phyloP scores from a whole-genome alignment of 2,888 invertebrate species.

The Trissolcus japonicus region DNA sequence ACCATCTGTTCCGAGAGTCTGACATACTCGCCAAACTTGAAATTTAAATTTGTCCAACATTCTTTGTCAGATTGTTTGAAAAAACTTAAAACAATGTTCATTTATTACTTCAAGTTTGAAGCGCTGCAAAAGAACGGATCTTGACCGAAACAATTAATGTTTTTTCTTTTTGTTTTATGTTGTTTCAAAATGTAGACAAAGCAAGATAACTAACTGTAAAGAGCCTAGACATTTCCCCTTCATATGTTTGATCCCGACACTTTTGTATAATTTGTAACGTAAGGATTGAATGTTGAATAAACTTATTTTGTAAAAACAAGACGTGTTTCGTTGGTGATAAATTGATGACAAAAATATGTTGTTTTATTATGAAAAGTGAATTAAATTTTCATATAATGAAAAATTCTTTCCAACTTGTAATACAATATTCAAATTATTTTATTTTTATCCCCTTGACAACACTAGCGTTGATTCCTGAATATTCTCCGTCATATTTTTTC shows the following conservation, averaged over 20 bases:
- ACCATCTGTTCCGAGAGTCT: slow-evolving; percentile 94
- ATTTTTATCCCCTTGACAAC: slow-evolving; percentile 94
- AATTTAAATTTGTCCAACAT: slow-evolving; percentile 57
- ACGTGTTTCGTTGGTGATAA: background rate
- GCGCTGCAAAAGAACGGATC: background rate
- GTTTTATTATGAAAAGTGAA: too few species aligned
- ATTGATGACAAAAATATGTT: background rate
- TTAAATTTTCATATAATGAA: too few species aligned
- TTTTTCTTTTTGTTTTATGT: slow-evolving; percentile 23
- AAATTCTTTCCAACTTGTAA: background rate
- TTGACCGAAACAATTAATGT: background rate
- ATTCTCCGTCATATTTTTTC: slow-evolving; percentile 91
- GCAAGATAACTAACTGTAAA: too few species aligned
- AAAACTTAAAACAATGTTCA: background rate
- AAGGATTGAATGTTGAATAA: slow-evolving; percentile 32
- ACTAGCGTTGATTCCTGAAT: slow-evolving; percentile 93
- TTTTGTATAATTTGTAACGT: slow-evolving; percentile 30
- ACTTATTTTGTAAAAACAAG: slow-evolving; percentile 43
- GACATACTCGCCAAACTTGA: slow-evolving; percentile 97
- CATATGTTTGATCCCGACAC: slow-evolving; percentile 57
- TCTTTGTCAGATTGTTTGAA: background rate
- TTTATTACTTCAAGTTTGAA: background rate
- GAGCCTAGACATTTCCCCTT: slow-evolving; percentile 57
- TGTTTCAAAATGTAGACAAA: slow-evolving; percentile 34
- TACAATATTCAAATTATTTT: slow-evolving; percentile 77